A percentile compares a stretch with the other conserved stretches of the same genome.
Conservation (phyloP, 2,888 invertebrate species). For the Saturnia pavonia region DNA sequence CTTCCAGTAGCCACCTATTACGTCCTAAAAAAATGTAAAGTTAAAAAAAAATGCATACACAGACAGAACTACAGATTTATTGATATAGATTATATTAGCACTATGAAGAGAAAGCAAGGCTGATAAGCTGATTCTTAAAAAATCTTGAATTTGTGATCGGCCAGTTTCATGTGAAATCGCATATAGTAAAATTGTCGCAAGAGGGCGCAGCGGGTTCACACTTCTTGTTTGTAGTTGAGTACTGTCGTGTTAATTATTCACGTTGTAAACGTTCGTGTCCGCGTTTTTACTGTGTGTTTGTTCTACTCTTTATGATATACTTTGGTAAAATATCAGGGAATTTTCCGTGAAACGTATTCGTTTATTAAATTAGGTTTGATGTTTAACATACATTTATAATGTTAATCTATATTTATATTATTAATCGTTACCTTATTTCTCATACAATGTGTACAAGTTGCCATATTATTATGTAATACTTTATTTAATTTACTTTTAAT, state of each 20-base stretch:
- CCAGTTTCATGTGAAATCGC: not conserved
- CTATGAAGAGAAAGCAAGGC: too few species aligned
- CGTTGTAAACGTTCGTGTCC: constrained; percentile 51
- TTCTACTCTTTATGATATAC: constrained; percentile 33
- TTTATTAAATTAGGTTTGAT: constrained; percentile 11
- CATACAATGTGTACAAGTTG: not conserved
- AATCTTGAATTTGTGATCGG: not conserved
- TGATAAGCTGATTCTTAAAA: too few species aligned
- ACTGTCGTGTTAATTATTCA: constrained; percentile 57
- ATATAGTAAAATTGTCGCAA: constrained; percentile 26
- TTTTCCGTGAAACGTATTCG: not conserved
- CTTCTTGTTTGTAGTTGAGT: constrained; percentile 56
- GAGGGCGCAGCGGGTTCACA: constrained; percentile 53
- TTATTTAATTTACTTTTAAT: too few species aligned
- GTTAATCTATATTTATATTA: not conserved
- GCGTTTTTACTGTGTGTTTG: constrained; percentile 54
- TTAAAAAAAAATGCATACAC: too few species aligned
- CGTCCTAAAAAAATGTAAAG: too few species aligned
- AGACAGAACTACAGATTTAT: too few species aligned
- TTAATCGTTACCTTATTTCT: not conserved
- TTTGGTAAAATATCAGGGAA: constrained; percentile 14
- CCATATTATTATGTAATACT: too few species aligned
- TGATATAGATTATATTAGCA: too few species aligned
- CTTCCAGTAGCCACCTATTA: too few species aligned
- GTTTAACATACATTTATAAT: not conserved